Percentiles rank a stretch among this genome's conserved stretches.
These are phyloP conservation scores for Pristis pectinata DNA, from an alignment of 2,797 vertebrate genomes.

Conservation along the genomic window DNA sequence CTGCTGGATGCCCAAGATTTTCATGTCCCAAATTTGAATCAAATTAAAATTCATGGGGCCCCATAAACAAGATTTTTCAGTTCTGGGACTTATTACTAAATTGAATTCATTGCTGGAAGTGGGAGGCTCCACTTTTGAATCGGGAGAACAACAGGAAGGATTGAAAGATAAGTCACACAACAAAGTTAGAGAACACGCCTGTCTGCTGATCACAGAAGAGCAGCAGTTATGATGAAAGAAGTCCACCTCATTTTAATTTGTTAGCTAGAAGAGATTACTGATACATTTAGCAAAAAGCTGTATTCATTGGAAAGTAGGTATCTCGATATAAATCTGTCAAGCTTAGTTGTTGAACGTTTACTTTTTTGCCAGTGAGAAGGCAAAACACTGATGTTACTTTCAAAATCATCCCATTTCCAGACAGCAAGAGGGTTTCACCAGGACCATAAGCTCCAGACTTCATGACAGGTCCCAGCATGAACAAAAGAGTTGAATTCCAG, in stretches of 20 bases:
- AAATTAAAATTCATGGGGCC: background rate
- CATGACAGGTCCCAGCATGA: too few species aligned
- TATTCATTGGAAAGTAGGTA: background rate
- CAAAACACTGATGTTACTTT: background rate
- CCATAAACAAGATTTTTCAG: background rate
- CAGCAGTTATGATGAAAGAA: background rate
- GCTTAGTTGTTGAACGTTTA: background rate
- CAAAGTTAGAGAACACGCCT: background rate
- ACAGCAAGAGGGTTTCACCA: background rate
- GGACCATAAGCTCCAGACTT: too few species aligned
- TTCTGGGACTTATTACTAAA: background rate
- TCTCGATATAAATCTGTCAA: background rate
- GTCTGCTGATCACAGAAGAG: background rate
- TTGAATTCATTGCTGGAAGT: background rate
- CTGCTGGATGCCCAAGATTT: background rate
- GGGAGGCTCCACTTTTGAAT: background rate
- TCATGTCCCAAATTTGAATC: background rate
- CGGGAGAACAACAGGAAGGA: background rate
- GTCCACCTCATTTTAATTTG: background rate
- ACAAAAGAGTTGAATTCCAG: too few species aligned
- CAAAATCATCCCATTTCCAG: background rate
- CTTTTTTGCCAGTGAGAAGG: background rate
- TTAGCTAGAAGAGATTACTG: background rate
- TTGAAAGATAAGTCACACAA: background rate
- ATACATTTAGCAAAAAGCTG: background rate